Base-by-base conservation (phyloP, 2,797 vertebrate genomes). In the Paramormyrops hopkinsi region DNA sequence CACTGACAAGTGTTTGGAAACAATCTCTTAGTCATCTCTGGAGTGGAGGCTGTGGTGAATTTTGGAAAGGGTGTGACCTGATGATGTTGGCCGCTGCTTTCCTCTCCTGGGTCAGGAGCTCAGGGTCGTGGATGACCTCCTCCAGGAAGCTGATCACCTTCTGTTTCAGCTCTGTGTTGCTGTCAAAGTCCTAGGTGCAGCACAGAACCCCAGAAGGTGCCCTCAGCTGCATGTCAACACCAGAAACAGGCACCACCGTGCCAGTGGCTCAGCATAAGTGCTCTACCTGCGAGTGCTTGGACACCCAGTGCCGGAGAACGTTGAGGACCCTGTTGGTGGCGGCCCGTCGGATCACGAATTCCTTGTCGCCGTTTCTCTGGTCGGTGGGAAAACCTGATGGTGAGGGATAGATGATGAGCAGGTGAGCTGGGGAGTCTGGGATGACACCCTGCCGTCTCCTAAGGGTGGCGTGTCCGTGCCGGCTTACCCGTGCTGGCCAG, bases 251-350 rank as follows among this genome's bases (percentile, higher is more conserved):
- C 9, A 51, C 48, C 46, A 8, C n/a, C 29, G n/a, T 17, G 17
- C 2, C 7, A 22, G 19, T 8, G 8, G 37, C 37, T 8, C 56
- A 2, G 22, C 9, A 25, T 11, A 5, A 22, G 33, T 1, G 50
- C 65, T 22, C 29, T 95, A 99, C 98, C 98, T 99, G 98, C 0
- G 97, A 97, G 73, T 99, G 98, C 79, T 99, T 99, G 90, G 97
- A 99, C 65, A 99, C 97, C 98, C 98, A 99, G 95, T 99, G 98
- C 5, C 98, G 97, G 91, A 99, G 96, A 88, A 99, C 98, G 4
- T 99, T 99, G 59, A 99, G 96, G 0, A 99, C 98, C 19, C 98
- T 94, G 93, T 99, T 99, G 25, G 98, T 99, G 3, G 98, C 98
- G 0, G 98, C 97, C 92, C 98, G 94, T 44, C 98, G 97, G 92